These are phyloP conservation scores for Urophycis tenuis DNA, from an alignment of 2,797 vertebrate species.

Conservation along the genomic window DNA sequence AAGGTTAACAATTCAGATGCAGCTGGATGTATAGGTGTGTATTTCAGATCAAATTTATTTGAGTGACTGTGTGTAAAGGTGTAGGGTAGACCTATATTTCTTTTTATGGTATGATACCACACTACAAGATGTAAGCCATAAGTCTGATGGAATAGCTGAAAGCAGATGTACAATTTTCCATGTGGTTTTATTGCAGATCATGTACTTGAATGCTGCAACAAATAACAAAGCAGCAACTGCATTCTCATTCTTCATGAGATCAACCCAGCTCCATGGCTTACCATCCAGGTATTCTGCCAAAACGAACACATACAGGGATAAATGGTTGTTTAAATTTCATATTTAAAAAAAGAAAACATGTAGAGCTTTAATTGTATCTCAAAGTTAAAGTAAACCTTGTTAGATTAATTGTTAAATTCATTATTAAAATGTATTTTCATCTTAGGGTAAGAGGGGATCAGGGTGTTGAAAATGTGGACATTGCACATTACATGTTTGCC, in stretches of 20 bases:
- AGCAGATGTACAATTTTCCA: background rate
- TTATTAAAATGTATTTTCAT: background rate
- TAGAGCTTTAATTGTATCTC: background rate
- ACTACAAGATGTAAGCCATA: background rate
- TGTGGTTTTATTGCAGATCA: constrained; percentile 6
- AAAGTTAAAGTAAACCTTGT: background rate
- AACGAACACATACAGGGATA: constrained; percentile 1
- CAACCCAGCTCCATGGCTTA: constrained; percentile 18
- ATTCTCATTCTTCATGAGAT: constrained; percentile 13
- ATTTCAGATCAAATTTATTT: constrained; percentile 4
- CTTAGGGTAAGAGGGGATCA: constrained; percentile 10
- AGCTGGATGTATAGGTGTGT: constrained; percentile 1
- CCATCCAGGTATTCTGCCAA: constrained; percentile 16
- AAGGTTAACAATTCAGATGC: background rate
- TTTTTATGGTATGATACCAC: background rate
- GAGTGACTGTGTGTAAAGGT: background rate
- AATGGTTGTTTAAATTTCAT: constrained; percentile 3
- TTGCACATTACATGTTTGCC: constrained; percentile 9
- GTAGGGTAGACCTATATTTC: constrained; percentile 6
- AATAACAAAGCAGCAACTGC: constrained; percentile 18
- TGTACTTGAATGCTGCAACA: constrained; percentile 24
- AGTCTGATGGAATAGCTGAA: background rate
- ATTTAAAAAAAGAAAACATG: constrained; percentile 3
- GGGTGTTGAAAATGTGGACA: constrained; percentile 19
- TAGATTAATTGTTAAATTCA: background rate